A percentile compares a stretch with the other conserved stretches of the same genome.
phyloP scores from a whole-genome alignment of 1,140 invertebrate species.

The Meloidogyne floridensis region DNA sequence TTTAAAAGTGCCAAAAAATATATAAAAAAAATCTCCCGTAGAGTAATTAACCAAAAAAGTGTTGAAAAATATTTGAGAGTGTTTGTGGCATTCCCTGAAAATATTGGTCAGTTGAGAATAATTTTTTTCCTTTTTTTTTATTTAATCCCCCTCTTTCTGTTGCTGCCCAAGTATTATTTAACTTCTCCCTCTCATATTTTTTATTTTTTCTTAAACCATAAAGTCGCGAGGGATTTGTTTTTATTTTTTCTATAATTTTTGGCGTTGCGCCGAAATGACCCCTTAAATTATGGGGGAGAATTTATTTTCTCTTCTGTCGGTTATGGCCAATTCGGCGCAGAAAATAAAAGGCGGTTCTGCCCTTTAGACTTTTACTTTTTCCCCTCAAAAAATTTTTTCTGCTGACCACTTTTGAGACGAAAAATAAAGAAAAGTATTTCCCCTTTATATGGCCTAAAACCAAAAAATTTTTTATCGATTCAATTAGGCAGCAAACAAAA shows the following conservation, averaged over 20 bases:
- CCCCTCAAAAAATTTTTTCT: not conserved
- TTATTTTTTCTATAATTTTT: not conserved
- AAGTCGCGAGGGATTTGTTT: constrained; percentile 8
- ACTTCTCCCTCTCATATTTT: not conserved
- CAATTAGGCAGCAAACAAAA: constrained; percentile 9
- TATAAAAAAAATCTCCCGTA: not conserved
- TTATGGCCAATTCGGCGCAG: no score
- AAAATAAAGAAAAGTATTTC: not conserved
- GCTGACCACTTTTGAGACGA: not conserved
- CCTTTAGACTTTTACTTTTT: not conserved
- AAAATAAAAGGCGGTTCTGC: not conserved
- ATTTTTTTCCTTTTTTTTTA: no score
- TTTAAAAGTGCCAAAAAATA: not conserved
- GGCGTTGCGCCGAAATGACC: not conserved
- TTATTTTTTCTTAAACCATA: not conserved
- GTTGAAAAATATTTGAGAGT: not conserved
- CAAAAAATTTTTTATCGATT: not conserved
- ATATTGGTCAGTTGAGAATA: constrained; percentile 6
- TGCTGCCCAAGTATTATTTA: not conserved
- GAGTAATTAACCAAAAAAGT: constrained; percentile 9
- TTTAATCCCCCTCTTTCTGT: no score
- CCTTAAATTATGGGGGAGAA: no score
- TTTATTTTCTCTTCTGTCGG: no score
- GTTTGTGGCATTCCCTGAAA: not conserved
- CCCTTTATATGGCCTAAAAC: not conserved